Evolutionary conservation across 2,797 vertebrate species (phyloP).

Genomic region (Psittacula derbiana): DNA sequence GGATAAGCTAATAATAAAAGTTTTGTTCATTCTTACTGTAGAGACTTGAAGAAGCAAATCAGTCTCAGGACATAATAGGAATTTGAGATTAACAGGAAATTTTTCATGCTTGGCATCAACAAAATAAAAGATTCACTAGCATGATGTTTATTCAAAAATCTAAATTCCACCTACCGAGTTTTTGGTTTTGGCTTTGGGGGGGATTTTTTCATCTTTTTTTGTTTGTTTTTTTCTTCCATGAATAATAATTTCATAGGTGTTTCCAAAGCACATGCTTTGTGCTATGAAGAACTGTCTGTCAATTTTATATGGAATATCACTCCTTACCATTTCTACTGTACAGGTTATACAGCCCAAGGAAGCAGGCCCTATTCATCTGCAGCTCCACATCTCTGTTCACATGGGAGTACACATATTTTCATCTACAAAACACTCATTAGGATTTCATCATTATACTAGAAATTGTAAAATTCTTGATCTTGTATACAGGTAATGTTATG

Average conservation of each 20-base stretch:
- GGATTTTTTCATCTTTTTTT: rapidly evolving
- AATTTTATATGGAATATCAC: background rate
- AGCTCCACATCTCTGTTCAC: rapidly evolving
- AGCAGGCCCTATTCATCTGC: background rate
- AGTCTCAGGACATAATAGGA: background rate
- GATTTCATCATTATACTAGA: background rate
- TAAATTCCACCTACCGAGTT: background rate
- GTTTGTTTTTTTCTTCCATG: rapidly evolving
- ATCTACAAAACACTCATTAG: background rate
- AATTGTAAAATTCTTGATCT: background rate
- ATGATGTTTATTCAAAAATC: background rate
- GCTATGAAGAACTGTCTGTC: background rate
- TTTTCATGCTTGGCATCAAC: background rate
- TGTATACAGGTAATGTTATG: background rate
- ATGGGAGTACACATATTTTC: background rate
- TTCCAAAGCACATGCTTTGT: background rate
- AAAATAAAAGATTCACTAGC: background rate
- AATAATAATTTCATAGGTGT: background rate
- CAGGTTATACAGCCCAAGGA: background rate
- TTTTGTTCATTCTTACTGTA: background rate
- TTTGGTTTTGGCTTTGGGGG: background rate
- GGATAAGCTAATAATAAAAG: background rate
- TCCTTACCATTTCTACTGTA: background rate
- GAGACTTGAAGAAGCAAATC: background rate
- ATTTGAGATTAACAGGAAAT: background rate